Percentiles rank a stretch among this genome's conserved stretches.
These are phyloP conservation scores for Callopanchax toddi DNA, from an alignment of 2,113 vertebrate genomes.

Conservation along the genomic window DNA sequence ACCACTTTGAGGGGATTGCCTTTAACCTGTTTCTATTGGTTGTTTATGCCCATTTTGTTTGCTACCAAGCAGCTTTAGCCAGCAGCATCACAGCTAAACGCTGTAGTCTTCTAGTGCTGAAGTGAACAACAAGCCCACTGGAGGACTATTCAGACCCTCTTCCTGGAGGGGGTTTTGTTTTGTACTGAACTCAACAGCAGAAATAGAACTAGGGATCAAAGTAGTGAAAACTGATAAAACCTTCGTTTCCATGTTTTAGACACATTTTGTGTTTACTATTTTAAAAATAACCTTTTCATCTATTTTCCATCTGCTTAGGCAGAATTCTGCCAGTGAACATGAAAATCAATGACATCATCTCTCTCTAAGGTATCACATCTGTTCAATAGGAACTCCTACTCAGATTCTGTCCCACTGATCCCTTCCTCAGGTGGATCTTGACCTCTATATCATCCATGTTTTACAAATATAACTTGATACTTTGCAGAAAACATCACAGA, in stretches of 20 bases:
- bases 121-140: slow-evolving; percentile 34
- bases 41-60: slow-evolving; percentile 20
- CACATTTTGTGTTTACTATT: neutral
- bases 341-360: no score
- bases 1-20: no score
- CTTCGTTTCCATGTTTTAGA: no score
- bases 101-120: slow-evolving; percentile 2
- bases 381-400: neutral
- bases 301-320: neutral
- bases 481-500: neutral
- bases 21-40: neutral
- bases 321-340: no score
- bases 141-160: slow-evolving; percentile 11
- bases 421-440: neutral
- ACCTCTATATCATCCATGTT: no score
- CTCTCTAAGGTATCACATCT: no score
- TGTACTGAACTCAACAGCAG: slow-evolving; percentile 14
- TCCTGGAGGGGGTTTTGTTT: slow-evolving; percentile 44
- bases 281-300: neutral
- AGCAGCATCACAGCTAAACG: slow-evolving; percentile 4
- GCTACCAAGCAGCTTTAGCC: slow-evolving; percentile 33
- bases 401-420: neutral
- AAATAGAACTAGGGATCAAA: slow-evolving; percentile 8
- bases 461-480: neutral
- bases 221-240: slow-evolving; percentile 1